Evolutionary conservation across 2,888 invertebrate species (phyloP).

Genomic region (Chesias legatella): DNA sequence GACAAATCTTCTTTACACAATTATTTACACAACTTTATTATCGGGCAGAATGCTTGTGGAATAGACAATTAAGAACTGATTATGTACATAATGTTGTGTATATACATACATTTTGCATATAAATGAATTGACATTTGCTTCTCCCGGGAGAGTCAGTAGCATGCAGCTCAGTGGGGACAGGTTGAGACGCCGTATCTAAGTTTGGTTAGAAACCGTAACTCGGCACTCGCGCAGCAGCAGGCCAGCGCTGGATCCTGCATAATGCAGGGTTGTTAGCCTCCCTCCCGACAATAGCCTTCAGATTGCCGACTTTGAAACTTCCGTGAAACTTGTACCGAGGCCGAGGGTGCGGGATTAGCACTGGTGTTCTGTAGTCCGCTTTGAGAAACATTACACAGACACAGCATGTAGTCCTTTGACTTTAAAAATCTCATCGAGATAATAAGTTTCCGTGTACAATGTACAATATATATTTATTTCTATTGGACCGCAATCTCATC

Average conservation of each 20-base stretch:
- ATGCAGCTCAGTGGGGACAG: background rate
- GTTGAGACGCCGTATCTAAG: slow-evolving; percentile 12
- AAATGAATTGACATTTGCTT: too few relatives aligned
- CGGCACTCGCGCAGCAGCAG: slow-evolving; percentile 8
- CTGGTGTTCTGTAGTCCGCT: slow-evolving; percentile 11
- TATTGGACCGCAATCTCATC: too few relatives aligned
- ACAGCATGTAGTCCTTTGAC: too few relatives aligned
- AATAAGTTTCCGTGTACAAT: background rate
- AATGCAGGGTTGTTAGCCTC: slow-evolving; percentile 27
- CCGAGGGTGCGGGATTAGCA: slow-evolving; percentile 7
- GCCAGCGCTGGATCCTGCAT: slow-evolving; percentile 22
- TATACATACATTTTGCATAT: too few relatives aligned
- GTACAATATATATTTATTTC: background rate
- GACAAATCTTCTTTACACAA: too few relatives aligned
- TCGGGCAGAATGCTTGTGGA: too few relatives aligned
- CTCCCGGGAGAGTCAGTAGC: too few relatives aligned
- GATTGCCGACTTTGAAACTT: slow-evolving; percentile 25
- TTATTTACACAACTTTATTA: too few relatives aligned
- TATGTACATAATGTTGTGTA: too few relatives aligned
- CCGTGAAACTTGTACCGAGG: slow-evolving; percentile 10
- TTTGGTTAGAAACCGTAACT: slow-evolving; percentile 18
- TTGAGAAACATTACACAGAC: slow-evolving; percentile 3
- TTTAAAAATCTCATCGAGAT: too few relatives aligned
- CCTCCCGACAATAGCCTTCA: slow-evolving; percentile 27
- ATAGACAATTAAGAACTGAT: too few relatives aligned